A percentile compares a stretch with the other conserved stretches of the same genome.
Evolutionary conservation across 2,113 vertebrate genomes (phyloP).

Genomic region (Salminus brasiliensis): DNA sequence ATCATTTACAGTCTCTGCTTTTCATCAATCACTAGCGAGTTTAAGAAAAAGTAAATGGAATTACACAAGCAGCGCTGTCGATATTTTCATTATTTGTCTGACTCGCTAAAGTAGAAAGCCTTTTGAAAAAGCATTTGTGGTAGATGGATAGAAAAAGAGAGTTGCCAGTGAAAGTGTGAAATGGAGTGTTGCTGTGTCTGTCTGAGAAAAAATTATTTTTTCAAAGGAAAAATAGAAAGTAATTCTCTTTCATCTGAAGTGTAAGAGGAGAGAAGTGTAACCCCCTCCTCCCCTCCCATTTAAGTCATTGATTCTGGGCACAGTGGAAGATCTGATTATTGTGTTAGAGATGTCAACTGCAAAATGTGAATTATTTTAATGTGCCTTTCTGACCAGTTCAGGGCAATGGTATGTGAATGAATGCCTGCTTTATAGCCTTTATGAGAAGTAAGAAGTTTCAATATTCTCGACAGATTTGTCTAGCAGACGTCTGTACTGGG

Average conservation of each 20-base stretch:
- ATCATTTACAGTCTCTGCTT: conserved; percentile 59
- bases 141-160: conserved; percentile 58
- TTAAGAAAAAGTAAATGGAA: conserved; percentile 44
- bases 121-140: conserved; percentile 66
- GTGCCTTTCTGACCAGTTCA: background rate
- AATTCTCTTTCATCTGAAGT: background rate
- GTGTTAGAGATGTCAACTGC: background rate
- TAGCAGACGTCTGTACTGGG: conserved; percentile 95
- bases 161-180: conserved; percentile 56
- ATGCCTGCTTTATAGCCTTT: no score
- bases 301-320: conserved; percentile 17
- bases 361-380: background rate
- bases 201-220: conserved; percentile 72
- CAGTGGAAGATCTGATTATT: background rate
- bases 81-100: conserved; percentile 69
- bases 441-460: no score
- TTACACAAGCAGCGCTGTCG: conserved; percentile 53
- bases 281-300: conserved; percentile 11
- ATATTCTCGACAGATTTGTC: conserved; percentile 84
- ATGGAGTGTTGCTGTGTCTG: conserved; percentile 63
- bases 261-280: no score
- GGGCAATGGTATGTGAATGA: background rate
- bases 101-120: conserved; percentile 58
- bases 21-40: conserved; percentile 69
- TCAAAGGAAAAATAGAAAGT: conserved; percentile 25